Conservation (phyloP, 1,140 invertebrate genomes). For the Drosophila chauvacae region DNA sequence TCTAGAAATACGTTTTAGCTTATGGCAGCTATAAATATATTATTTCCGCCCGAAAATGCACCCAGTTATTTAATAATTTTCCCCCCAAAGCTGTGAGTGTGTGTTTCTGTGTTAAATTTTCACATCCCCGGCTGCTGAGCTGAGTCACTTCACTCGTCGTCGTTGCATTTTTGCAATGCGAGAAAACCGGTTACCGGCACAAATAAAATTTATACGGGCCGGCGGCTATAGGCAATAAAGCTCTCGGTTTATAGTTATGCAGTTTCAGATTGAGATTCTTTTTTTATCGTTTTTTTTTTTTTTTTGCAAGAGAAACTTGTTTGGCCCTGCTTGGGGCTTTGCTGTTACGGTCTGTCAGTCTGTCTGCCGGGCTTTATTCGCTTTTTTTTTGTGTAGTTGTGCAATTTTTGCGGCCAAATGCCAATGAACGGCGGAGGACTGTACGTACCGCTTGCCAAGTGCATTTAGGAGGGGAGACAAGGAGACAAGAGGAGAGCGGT, state of each 20-base stretch:
- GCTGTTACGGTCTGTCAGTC: conserved; percentile 45
- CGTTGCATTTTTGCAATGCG: conserved; percentile 59
- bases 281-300: too few relatives aligned
- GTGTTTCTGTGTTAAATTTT: conserved; percentile 17
- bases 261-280: conserved; percentile 36
- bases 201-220: conserved; percentile 38
- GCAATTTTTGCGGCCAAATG: conserved; percentile 59
- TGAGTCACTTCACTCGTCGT: conserved; percentile 46
- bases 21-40: conserved; percentile 4
- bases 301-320: conserved; percentile 52
- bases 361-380: conserved; percentile 20
- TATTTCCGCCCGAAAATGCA: neutral
- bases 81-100: neutral
- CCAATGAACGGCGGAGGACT: conserved; percentile 53
- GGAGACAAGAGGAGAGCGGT: neutral
- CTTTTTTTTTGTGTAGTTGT: conserved; percentile 24
- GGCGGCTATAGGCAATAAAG: conserved; percentile 20
- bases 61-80: neutral
- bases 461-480: conserved; percentile 5
- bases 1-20: neutral
- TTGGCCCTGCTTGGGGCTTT: conserved; percentile 33
- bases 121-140: conserved; percentile 10
- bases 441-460: conserved; percentile 59
- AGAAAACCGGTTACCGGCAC: conserved; percentile 78
- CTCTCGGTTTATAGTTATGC: conserved; percentile 53